phyloP scores from a whole-genome alignment of 2,888 invertebrate species.

The Protula sp. region DNA sequence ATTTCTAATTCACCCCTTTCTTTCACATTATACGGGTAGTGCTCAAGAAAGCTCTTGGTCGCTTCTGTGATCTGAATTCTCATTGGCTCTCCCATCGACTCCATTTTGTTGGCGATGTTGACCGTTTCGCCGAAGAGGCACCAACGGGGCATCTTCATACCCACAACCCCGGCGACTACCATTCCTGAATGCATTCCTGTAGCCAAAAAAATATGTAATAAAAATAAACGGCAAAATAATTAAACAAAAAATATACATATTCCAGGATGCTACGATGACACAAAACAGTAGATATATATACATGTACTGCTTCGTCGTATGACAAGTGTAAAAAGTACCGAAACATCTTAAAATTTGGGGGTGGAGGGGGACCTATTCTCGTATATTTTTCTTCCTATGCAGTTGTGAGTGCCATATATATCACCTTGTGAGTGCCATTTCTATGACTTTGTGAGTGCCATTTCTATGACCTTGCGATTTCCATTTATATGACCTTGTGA shows the following conservation, averaged over 20 bases:
- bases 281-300: background rate
- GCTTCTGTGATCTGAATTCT: slow-evolving; percentile 91
- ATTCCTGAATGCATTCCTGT: slow-evolving; percentile 43
- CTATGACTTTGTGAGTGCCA: too few species aligned
- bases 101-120: slow-evolving; percentile 44
- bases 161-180: slow-evolving; percentile 73
- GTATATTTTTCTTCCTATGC: too few species aligned
- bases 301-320: background rate
- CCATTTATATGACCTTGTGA: too few species aligned
- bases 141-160: slow-evolving; percentile 87
- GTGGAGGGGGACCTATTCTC: too few species aligned
- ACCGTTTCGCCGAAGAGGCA: slow-evolving; percentile 58
- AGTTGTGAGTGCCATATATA: too few species aligned
- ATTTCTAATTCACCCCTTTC: slow-evolving; percentile 65
- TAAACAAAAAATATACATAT: background rate
- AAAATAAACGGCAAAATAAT: background rate
- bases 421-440: too few species aligned
- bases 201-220: slow-evolving; percentile 1
- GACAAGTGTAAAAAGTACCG: background rate
- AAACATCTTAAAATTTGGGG: too few species aligned
- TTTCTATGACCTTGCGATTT: too few species aligned
- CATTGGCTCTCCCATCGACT: slow-evolving; percentile 61
- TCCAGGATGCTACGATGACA: background rate
- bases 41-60: slow-evolving; percentile 70
- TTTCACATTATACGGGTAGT: slow-evolving; percentile 63